Evolutionary conservation across 2,888 invertebrate species (phyloP).

Genomic region (Formica aserva): DNA sequence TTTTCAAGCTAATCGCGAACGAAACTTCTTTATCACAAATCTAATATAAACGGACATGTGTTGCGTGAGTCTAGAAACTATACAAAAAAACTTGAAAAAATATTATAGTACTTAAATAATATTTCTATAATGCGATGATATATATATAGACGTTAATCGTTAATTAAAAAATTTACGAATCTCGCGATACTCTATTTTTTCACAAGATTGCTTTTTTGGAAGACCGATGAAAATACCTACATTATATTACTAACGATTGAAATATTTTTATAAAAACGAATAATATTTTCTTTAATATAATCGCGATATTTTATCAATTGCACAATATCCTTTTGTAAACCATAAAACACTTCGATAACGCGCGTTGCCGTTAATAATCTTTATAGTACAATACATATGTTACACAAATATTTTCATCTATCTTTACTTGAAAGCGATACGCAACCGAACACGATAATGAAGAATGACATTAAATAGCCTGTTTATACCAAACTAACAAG

Average conservation of each 20-base stretch:
- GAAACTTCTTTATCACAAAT: background rate
- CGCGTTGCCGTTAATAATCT: background rate
- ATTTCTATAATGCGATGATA: background rate
- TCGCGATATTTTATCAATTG: conserved; percentile 24
- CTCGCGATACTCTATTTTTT: background rate
- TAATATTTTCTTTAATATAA: background rate
- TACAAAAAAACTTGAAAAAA: background rate
- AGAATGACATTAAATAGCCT: conserved; percentile 39
- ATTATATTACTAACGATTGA: background rate
- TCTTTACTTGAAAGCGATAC: conserved; percentile 36
- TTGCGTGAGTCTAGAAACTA: background rate
- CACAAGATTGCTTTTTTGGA: conserved; percentile 9
- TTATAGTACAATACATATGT: background rate
- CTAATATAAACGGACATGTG: background rate
- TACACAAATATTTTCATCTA: background rate
- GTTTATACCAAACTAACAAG: conserved; percentile 47
- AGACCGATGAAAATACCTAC: conserved; percentile 17
- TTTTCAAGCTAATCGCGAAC: conserved; percentile 25
- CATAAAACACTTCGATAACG: background rate
- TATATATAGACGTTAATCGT: background rate
- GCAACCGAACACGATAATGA: conserved; percentile 47
- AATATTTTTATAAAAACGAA: background rate
- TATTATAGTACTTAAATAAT: background rate
- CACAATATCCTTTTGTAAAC: conserved; percentile 7
- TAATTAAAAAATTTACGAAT: background rate